Percentiles rank a stretch among this genome's conserved stretches.
These are phyloP conservation scores for Bibio marci DNA, from an alignment of 2,888 invertebrate species.

Conservation along the genomic window DNA sequence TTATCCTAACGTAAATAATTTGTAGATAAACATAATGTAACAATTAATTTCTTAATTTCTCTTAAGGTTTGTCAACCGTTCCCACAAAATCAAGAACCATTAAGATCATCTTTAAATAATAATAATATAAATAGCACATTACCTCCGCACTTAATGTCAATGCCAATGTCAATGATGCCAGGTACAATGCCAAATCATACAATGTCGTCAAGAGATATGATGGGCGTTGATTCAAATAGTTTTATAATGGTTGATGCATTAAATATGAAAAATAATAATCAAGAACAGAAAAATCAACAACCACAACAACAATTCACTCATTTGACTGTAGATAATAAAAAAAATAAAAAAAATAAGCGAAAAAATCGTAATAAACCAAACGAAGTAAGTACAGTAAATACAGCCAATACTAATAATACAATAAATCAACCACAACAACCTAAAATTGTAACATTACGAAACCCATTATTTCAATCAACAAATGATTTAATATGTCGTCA, in stretches of 20 bases:
- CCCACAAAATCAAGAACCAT: slow-evolving; percentile 3
- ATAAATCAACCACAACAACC: slow-evolving; percentile 19
- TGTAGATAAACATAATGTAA: too few relatives aligned
- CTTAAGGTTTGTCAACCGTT: slow-evolving; percentile 11
- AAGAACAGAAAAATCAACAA: slow-evolving; percentile 7
- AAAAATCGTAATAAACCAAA: slow-evolving; percentile 22
- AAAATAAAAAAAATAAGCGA: slow-evolving; percentile 38
- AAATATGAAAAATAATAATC: slow-evolving; percentile 10
- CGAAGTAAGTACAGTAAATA: slow-evolving; percentile 9
- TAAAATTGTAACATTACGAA: slow-evolving; percentile 59
- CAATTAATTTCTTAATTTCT: slow-evolving; percentile 1
- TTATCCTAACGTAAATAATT: too few relatives aligned
- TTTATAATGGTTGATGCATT: slow-evolving; percentile 27
- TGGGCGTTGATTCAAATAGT: slow-evolving; percentile 18
- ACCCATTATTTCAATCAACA: slow-evolving; percentile 49
- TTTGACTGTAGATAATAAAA: slow-evolving; percentile 22
- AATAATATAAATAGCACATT: slow-evolving; percentile 5
- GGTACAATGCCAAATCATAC: too few relatives aligned
- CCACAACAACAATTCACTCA: slow-evolving; percentile 7
- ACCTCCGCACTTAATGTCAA: slow-evolving; percentile 4
- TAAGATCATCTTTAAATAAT: slow-evolving; percentile 13
- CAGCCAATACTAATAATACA: slow-evolving; percentile 3
- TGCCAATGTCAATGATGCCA: slow-evolving; percentile 13
- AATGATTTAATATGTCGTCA: slow-evolving; percentile 34
- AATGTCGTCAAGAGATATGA: too few relatives aligned